Conservation (phyloP, 2,113 vertebrate species). For the Ascaphus truei region DNA sequence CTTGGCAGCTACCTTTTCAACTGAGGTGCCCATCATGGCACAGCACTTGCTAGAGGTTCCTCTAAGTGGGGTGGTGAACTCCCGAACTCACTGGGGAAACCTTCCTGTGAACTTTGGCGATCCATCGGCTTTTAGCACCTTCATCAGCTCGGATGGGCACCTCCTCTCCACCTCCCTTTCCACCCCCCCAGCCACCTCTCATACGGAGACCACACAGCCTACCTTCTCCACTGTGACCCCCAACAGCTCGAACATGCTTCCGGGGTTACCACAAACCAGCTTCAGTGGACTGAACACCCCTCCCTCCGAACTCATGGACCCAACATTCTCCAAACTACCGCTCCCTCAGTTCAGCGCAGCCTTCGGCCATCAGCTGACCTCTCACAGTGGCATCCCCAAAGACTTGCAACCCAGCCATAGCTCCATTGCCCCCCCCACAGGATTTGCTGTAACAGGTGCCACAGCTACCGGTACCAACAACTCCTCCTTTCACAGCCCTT, state of each 20-base stretch:
- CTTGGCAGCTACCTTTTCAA: conserved; percentile 78
- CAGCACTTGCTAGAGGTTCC: conserved; percentile 85
- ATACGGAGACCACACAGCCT: conserved; percentile 89
- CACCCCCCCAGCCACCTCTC: conserved; percentile 87
- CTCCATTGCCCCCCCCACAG: conserved; percentile 92
- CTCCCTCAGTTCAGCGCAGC: conserved; percentile 98
- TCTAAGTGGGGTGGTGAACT: conserved; percentile 80
- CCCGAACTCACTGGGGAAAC: conserved; percentile 88
- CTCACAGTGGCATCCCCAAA: conserved; percentile 98
- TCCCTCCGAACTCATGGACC: conserved; percentile 79
- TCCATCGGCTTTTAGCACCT: conserved; percentile 85
- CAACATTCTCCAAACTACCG: conserved; percentile 88
- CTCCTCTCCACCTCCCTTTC: conserved; percentile 95
- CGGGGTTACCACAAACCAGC: conserved; percentile 84
- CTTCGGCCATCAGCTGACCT: conserved; percentile 95
- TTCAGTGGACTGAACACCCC: conserved; percentile 76
- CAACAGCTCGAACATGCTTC: conserved; percentile 76
- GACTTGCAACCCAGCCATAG: conserved; percentile 98
- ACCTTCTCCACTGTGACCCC: conserved; percentile 81
- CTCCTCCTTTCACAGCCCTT: conserved; percentile 76
- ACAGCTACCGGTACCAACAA: conserved; percentile 91
- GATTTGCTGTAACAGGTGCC: conserved; percentile 88
- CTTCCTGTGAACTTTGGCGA: conserved; percentile 85
- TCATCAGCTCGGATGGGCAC: conserved; percentile 87
- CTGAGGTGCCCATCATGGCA: conserved; percentile 84